A percentile compares a stretch with the other conserved stretches of the same genome.
Evolutionary conservation across 2,113 vertebrate species (phyloP).

Genomic region (Nycticryphes semicollaris): DNA sequence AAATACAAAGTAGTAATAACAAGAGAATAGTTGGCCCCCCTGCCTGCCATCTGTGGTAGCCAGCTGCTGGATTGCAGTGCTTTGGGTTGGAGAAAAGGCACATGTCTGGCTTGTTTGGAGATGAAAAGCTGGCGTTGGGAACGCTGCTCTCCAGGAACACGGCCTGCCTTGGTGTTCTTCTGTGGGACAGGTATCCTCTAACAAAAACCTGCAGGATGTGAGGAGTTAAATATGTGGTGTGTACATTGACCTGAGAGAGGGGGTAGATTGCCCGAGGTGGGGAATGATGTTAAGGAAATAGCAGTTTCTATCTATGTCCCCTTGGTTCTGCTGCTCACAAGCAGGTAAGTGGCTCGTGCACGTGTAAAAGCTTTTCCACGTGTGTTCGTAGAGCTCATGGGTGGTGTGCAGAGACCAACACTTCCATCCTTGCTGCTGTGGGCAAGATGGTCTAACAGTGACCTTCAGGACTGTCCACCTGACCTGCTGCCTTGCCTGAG

Average conservation of each 20-base stretch:
- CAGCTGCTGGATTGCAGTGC: conserved; percentile 12
- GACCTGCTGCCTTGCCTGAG: no score
- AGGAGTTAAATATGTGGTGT: background rate
- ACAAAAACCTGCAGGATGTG: background rate
- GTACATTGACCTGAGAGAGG: background rate
- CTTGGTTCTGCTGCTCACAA: background rate
- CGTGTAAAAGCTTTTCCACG: rapidly evolving
- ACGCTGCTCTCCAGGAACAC: rapidly evolving
- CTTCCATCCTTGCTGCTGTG: rapidly evolving
- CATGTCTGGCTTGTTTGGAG: background rate
- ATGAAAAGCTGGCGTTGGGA: background rate
- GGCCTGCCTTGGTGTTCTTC: background rate
- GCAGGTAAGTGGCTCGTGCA: rapidly evolving
- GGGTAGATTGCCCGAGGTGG: background rate
- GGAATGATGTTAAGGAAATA: background rate
- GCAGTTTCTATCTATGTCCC: background rate
- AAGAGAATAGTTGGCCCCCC: background rate
- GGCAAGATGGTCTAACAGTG: background rate
- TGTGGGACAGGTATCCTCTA: background rate
- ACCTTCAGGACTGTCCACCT: rapidly evolving
- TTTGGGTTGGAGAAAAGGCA: background rate
- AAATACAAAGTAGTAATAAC: background rate
- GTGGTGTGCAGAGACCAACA: rapidly evolving
- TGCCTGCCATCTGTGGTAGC: conserved; percentile 17
- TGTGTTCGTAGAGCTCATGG: rapidly evolving